Evolutionary conservation across 2,113 vertebrate genomes (phyloP).

Genomic region (Ellobius talpinus): DNA sequence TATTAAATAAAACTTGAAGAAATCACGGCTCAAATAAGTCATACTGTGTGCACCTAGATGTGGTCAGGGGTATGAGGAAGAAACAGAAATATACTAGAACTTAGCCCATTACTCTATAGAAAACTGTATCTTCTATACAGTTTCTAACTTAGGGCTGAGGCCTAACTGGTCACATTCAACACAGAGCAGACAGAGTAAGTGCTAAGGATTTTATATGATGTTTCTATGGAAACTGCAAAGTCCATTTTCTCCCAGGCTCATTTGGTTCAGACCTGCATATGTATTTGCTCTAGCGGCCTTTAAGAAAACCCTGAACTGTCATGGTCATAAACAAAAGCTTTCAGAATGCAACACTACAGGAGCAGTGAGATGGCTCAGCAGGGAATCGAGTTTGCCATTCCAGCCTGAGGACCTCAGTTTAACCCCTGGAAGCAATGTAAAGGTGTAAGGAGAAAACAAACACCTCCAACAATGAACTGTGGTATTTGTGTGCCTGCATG

Average conservation of each 20-base stretch:
- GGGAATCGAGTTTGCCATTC: background rate
- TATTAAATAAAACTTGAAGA: conserved; percentile 28
- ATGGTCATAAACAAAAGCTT: conserved; percentile 15
- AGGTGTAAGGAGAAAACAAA: background rate
- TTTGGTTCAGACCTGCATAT: conserved; percentile 1
- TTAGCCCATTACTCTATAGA: background rate
- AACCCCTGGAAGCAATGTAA: background rate
- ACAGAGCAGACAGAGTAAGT: background rate
- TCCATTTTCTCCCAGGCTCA: background rate
- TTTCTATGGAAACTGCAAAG: conserved; percentile 44
- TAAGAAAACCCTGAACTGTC: conserved; percentile 29
- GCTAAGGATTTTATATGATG: conserved; percentile 1
- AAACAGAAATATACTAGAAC: background rate
- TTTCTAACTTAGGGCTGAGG: background rate
- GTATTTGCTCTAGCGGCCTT: conserved; percentile 17
- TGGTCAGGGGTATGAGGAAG: conserved; percentile 15
- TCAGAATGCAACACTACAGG: background rate
- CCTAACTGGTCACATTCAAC: background rate
- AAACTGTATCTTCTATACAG: background rate
- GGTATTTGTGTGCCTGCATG: background rate
- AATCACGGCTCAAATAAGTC: conserved; percentile 16
- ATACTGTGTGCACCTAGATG: background rate
- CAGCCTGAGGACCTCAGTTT: background rate
- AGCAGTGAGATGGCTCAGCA: background rate
- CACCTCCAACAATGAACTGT: background rate